phyloP scores from a whole-genome alignment of 2,113 vertebrate genomes.

The Numida meleagris region DNA sequence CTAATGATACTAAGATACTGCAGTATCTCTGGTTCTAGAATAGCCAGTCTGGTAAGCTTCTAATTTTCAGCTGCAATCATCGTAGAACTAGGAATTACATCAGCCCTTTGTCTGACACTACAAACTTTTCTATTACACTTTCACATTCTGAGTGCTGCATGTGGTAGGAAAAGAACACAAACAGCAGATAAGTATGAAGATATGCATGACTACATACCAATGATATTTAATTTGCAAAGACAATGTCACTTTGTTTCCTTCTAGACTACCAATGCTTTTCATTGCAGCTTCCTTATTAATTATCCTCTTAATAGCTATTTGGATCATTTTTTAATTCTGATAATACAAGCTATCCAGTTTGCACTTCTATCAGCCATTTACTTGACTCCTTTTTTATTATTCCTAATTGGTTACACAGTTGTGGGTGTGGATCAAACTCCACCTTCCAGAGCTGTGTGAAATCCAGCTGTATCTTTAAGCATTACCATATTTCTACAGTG shows the following conservation, averaged over 20 bases:
- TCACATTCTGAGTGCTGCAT: not conserved
- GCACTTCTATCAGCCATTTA: not conserved
- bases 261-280: not conserved
- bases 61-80: not conserved
- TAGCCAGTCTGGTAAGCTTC: not conserved
- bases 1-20: not conserved
- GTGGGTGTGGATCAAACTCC: not conserved
- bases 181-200: not conserved
- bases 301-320: not conserved
- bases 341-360: not conserved
- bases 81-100: not conserved
- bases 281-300: not conserved
- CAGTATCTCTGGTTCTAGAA: not conserved
- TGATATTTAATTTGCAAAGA: not conserved
- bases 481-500: not conserved
- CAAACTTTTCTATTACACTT: not conserved
- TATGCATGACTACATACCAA: not conserved
- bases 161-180: not conserved
- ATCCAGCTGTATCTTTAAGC: not conserved
- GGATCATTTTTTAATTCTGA: not conserved
- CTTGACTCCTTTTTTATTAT: not conserved
- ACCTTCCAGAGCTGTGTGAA: not conserved
- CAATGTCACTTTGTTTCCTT: not conserved
- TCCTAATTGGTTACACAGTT: not conserved
- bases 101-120: not conserved